Evolutionary conservation across 2,797 vertebrate species (phyloP).

Genomic region (Amniataba percoides): DNA sequence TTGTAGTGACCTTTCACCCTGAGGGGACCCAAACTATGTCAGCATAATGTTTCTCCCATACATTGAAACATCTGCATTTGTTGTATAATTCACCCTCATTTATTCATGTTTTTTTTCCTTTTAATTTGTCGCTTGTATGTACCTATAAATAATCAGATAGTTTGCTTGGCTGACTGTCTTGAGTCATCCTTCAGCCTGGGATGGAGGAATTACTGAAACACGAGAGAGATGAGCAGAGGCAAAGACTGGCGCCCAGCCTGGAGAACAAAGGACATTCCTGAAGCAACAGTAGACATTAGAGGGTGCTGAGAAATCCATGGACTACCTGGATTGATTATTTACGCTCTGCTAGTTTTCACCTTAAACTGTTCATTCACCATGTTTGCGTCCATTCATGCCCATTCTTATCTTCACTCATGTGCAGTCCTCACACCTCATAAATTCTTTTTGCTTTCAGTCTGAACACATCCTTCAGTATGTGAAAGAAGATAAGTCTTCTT

Average conservation of each 20-base stretch:
- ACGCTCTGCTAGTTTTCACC: neutral
- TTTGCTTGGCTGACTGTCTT: neutral
- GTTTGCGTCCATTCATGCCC: neutral
- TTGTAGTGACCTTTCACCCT: too few relatives aligned
- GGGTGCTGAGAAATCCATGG: neutral
- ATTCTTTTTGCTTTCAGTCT: neutral
- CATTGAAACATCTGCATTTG: too few relatives aligned
- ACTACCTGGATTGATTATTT: neutral
- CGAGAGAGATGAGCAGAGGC: neutral
- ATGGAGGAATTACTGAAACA: neutral
- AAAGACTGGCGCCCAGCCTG: neutral
- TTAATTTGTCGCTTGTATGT: too few relatives aligned
- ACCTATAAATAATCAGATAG: neutral
- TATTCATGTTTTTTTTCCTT: too few relatives aligned
- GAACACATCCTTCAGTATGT: neutral
- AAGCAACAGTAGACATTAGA: neutral
- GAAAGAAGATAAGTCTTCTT: neutral
- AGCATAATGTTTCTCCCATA: too few relatives aligned
- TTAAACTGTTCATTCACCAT: too few relatives aligned
- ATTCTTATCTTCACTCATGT: neutral
- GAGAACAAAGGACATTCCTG: conserved; percentile 1
- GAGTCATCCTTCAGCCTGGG: conserved; percentile 7
- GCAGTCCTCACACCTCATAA: neutral
- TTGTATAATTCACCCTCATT: too few relatives aligned
- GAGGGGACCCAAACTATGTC: too few relatives aligned